A percentile compares a stretch with the other conserved stretches of the same genome.
Evolutionary conservation across 1,140 invertebrate species (phyloP).

Genomic region (Solen grandis): DNA sequence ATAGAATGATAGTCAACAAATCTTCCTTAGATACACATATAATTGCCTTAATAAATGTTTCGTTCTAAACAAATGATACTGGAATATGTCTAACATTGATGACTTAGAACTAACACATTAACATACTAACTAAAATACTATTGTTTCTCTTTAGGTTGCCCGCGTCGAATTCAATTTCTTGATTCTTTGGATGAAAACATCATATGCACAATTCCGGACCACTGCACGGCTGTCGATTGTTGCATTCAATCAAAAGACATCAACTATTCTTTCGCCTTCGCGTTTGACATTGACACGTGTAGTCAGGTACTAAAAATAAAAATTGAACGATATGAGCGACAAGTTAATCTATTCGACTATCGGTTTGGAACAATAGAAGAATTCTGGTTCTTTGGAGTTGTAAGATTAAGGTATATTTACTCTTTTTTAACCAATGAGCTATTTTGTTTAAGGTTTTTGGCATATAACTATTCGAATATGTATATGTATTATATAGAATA

Average conservation of each 20-base stretch:
- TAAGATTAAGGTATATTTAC: slow-evolving; percentile 14
- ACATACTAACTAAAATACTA: no score
- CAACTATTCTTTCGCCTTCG: not conserved
- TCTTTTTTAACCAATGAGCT: not conserved
- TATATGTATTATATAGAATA: not conserved
- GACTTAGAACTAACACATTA: not conserved
- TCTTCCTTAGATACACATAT: not conserved
- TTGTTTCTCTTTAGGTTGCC: not conserved
- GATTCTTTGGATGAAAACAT: not conserved
- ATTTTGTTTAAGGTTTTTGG: not conserved
- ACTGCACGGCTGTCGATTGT: slow-evolving; percentile 42
- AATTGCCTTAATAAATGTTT: no score
- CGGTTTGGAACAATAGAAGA: slow-evolving; percentile 21
- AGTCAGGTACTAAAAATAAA: slow-evolving; percentile 10
- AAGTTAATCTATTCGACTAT: slow-evolving; percentile 28
- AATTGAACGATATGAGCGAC: slow-evolving; percentile 6
- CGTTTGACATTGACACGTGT: slow-evolving; percentile 25
- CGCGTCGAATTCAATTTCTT: not conserved
- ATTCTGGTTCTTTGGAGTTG: slow-evolving; percentile 22
- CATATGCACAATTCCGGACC: slow-evolving; percentile 14
- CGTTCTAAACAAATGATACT: not conserved
- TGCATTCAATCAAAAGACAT: slow-evolving; percentile 19
- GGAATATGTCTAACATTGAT: not conserved
- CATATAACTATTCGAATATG: not conserved
- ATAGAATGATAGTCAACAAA: not conserved